These are phyloP conservation scores for Trilocha varians DNA, from an alignment of 2,888 invertebrate species.

Conservation along the genomic window DNA sequence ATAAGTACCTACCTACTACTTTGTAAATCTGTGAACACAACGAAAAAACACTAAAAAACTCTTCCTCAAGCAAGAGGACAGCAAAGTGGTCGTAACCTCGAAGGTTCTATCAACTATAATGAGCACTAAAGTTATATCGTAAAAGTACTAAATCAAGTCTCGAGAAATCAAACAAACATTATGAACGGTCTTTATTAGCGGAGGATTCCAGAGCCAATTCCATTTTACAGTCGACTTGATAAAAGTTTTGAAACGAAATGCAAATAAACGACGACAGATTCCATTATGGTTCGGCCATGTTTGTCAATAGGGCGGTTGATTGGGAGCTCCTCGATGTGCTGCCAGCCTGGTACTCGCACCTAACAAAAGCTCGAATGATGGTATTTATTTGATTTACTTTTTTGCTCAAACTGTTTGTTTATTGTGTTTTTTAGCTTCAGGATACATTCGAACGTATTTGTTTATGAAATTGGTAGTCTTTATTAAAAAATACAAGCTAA, in stretches of 20 bases:
- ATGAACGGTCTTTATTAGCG: background rate
- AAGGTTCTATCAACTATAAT: too few relatives aligned
- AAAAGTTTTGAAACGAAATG: constrained; percentile 30
- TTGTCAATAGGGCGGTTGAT: constrained; percentile 67
- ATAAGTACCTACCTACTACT: too few relatives aligned
- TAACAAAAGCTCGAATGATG: background rate
- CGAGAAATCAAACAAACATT: too few relatives aligned
- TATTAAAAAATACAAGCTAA: background rate
- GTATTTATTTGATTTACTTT: background rate
- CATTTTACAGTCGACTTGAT: constrained; percentile 20
- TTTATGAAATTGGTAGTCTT: background rate
- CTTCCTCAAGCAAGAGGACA: too few relatives aligned
- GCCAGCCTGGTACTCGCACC: constrained; percentile 38
- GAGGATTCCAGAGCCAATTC: constrained; percentile 1
- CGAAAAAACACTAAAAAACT: too few relatives aligned
- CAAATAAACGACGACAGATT: constrained; percentile 50
- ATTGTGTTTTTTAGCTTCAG: too few relatives aligned
- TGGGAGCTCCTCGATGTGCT: constrained; percentile 52
- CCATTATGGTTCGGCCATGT: constrained; percentile 60
- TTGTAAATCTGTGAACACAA: too few relatives aligned
- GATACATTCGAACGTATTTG: background rate
- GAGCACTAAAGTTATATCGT: too few relatives aligned
- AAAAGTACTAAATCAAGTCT: too few relatives aligned
- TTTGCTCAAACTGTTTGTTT: too few relatives aligned
- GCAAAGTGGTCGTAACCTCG: too few relatives aligned